Base-by-base conservation (phyloP, 1,140 invertebrate genomes). In the Galleria mellonella region DNA sequence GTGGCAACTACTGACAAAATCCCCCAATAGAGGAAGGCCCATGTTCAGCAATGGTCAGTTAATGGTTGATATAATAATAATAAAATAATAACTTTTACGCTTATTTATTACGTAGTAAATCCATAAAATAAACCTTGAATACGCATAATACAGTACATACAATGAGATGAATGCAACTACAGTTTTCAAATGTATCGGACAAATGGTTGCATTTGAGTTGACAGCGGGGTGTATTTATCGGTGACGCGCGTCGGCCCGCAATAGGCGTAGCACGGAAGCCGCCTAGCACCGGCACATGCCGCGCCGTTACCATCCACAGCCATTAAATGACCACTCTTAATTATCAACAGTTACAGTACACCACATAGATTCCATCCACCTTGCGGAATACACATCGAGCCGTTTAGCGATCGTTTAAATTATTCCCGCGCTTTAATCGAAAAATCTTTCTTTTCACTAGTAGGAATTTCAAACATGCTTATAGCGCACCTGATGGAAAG, bases 241-340 rank as follows among this genome's bases (percentile, higher is more conserved):
- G 33, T 44, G 32, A 40, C 43, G 50, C 43, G 47, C 47, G 33
- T 47, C 47, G 15, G 32, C 51, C 47, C 13, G 35, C 14, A 33
- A 54, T 57, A 52, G 64, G 63, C 60, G 67, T 73, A 67, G 58
- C 59, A 52, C 64, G 66, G 74, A 73, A 71, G 67, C 65, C 48
- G 46, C 39, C 47, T 36, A 52, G 47, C 50, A 63, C 52, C 66
- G 58, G 51, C 70, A 61, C 65, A 59, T 51, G 14, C 17, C 14
- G 49, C 54, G 61, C 77, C 73, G 75, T 79, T 75, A 79, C 61
- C 71, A 63, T 68, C 71, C 51, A 45, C 60, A 51, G 48, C 61
- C 55, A 79, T 83, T 77, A 77, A 53, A 55, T 59, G 62, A 73
- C 66, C 72, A 69, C 69, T 74, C 72, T 79, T 83, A 83, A 83